These are phyloP conservation scores for Phytoseiulus persimilis DNA, from an alignment of 2,888 invertebrate genomes.

Conservation along the genomic window DNA sequence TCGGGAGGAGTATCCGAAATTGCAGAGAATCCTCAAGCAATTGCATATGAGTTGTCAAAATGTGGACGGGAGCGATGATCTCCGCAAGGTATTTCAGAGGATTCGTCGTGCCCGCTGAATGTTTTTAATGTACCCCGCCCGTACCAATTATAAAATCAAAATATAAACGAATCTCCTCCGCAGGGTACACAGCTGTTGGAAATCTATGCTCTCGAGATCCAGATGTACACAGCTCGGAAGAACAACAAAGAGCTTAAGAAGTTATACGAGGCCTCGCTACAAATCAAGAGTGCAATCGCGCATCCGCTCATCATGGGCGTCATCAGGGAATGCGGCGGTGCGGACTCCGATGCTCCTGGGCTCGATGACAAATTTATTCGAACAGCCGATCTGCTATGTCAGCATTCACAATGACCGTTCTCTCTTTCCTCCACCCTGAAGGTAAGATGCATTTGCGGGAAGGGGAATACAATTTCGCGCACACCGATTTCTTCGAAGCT, in stretches of 20 bases:
- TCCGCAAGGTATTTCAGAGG: slow-evolving; percentile 64
- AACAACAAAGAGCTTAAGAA: slow-evolving; percentile 96
- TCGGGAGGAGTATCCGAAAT: slow-evolving; percentile 70
- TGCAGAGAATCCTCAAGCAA: slow-evolving; percentile 93
- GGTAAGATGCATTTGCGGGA: slow-evolving; percentile 99
- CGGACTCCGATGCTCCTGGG: no score
- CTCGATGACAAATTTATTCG: no score
- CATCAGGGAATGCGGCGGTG: slow-evolving; percentile 60
- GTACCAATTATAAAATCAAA: no score
- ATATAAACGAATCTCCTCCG: slow-evolving; percentile 46
- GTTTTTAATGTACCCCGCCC: no score
- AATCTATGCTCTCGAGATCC: slow-evolving; percentile 97
- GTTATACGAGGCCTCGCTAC: slow-evolving; percentile 91
- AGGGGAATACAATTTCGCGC: slow-evolving; percentile 96
- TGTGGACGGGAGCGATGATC: slow-evolving; percentile 92
- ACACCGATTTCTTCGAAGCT: slow-evolving; percentile 98
- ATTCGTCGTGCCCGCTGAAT: no score
- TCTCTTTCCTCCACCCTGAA: slow-evolving; percentile 59
- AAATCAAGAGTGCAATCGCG: slow-evolving; percentile 99
- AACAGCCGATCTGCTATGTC: no score
- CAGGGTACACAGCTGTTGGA: slow-evolving; percentile 81
- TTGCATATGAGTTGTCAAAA: slow-evolving; percentile 95
- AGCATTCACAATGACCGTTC: no score
- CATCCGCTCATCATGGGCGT: slow-evolving; percentile 99
- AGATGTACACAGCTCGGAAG: slow-evolving; percentile 99